A percentile compares a stretch with the other conserved stretches of the same genome.
Evolutionary conservation across 1,140 invertebrate genomes (phyloP).

Genomic region (Maconellicoccus hirsutus): DNA sequence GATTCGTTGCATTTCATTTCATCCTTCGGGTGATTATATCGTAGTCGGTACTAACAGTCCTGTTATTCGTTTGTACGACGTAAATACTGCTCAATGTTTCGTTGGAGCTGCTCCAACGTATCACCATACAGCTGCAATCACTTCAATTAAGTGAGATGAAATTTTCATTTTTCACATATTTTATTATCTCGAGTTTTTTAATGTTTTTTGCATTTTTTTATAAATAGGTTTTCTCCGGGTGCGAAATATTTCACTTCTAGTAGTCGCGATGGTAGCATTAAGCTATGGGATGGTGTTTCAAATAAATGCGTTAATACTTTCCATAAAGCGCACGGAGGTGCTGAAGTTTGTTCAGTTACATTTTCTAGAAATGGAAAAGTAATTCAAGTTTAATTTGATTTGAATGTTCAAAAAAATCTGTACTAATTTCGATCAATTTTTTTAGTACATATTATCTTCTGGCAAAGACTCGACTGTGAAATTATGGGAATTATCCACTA

Average conservation of each 20-base stretch:
- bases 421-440: background rate
- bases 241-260: slow-evolving; percentile 79
- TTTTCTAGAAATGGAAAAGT: slow-evolving; percentile 97
- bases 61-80: slow-evolving; percentile 82
- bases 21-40: slow-evolving; percentile 89
- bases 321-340: slow-evolving; percentile 81
- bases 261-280: slow-evolving; percentile 86
- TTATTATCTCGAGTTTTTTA: background rate
- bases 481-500: slow-evolving; percentile 94
- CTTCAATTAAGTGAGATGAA: slow-evolving; percentile 60
- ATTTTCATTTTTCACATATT: too few species aligned
- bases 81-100: slow-evolving; percentile 91
- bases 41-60: slow-evolving; percentile 88
- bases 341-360: slow-evolving; percentile 83
- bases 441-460: slow-evolving; percentile 82
- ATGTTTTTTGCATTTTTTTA: background rate
- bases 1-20: slow-evolving; percentile 79
- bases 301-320: slow-evolving; percentile 93
- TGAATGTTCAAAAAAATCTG: background rate
- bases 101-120: slow-evolving; percentile 81
- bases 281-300: slow-evolving; percentile 92
- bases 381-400: slow-evolving; percentile 27
- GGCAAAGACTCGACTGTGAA: slow-evolving; percentile 95
- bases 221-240: slow-evolving; percentile 56
- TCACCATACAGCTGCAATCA: slow-evolving; percentile 80